Percentiles rank a stretch among this genome's conserved stretches.
Conservation (phyloP, 23 tunicate genomes). For the Oikopleura dioica region DNA sequence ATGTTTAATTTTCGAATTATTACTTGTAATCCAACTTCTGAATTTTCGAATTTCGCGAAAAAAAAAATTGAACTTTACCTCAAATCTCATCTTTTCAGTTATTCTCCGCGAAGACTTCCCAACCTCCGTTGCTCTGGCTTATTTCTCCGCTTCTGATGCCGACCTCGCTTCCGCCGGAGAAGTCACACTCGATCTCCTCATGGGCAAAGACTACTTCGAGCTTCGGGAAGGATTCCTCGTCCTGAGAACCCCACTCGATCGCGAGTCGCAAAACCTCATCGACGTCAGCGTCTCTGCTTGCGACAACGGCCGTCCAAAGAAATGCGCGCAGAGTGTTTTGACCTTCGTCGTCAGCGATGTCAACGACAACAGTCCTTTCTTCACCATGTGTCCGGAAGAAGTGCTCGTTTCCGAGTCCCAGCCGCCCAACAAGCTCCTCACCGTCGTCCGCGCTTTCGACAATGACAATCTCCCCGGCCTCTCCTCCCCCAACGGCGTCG, state of each 20-base stretch:
- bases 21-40: not conserved
- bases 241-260: not conserved
- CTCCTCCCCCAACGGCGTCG: not conserved
- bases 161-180: conserved; percentile 11
- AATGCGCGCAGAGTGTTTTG: not conserved
- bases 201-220: conserved; percentile 9
- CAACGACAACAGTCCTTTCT: not conserved
- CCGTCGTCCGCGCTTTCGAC: conserved; percentile 1
- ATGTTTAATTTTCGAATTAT: not conserved
- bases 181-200: not conserved
- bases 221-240: not conserved
- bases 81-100: not conserved
- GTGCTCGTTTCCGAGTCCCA: not conserved
- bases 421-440: not conserved
- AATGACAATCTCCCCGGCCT: not conserved
- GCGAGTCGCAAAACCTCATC: not conserved
- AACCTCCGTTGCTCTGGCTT: not conserved
- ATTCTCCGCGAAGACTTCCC: not conserved
- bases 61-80: not conserved
- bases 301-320: conserved; percentile 4
- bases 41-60: not conserved
- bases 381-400: not conserved
- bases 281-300: not conserved
- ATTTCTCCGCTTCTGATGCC: not conserved
- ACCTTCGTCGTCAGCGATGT: not conserved